Conservation (phyloP, 2,888 invertebrate species). For the Mesochorus sp. region DNA sequence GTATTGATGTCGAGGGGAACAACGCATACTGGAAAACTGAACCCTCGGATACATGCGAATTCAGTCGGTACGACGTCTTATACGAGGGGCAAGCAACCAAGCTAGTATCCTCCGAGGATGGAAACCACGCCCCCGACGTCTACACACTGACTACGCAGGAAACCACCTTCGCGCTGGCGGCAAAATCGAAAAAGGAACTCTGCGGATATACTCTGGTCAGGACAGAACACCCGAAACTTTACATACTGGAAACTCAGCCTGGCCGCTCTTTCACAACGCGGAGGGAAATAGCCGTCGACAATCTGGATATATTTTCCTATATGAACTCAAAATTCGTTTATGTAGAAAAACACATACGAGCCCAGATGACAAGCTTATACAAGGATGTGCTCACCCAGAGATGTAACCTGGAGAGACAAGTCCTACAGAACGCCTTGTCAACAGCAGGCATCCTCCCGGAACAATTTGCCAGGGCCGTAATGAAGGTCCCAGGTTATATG, state of each 20-base stretch:
- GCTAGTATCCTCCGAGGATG: background rate
- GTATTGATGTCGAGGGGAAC: conserved; percentile 18
- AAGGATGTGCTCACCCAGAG: conserved; percentile 63
- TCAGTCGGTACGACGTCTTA: conserved; percentile 23
- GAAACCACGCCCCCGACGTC: background rate
- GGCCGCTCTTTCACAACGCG: background rate
- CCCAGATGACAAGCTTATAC: conserved; percentile 60
- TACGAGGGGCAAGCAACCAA: conserved; percentile 19
- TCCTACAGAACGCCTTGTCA: conserved; percentile 63
- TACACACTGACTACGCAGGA: conserved; percentile 19
- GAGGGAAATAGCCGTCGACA: background rate
- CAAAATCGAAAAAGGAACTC: background rate
- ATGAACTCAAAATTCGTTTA: conserved; percentile 2
- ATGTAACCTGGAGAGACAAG: conserved; percentile 66
- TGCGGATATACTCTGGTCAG: conserved; percentile 21
- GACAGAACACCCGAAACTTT: conserved; percentile 24
- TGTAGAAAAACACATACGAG: conserved; percentile 48
- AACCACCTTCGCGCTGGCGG: conserved; percentile 20
- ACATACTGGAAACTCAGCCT: background rate
- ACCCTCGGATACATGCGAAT: conserved; percentile 34
- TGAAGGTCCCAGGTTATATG: conserved; percentile 9
- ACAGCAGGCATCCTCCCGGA: conserved; percentile 62
- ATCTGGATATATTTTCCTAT: conserved; percentile 64
- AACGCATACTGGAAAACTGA: conserved; percentile 29
- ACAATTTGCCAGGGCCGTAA: background rate